Conservation (phyloP, 2,888 invertebrate genomes). For the Dynastes hyllus region DNA sequence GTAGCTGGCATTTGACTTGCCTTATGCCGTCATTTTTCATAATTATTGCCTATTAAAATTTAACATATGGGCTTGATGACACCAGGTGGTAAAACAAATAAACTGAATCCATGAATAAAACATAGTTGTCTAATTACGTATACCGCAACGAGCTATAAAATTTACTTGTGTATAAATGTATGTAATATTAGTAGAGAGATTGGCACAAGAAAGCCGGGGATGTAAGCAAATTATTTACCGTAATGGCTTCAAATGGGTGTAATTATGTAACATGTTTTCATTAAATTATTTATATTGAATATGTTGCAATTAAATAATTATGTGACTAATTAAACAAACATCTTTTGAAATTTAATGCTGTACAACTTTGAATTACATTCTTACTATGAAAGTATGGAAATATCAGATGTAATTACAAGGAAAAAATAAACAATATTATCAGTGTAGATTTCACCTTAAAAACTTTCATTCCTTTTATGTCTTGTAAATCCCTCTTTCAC, state of each 20-base stretch:
- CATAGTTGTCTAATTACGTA: neutral
- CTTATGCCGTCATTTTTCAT: too few relatives aligned
- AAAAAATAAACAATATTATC: too few relatives aligned
- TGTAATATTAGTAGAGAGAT: neutral
- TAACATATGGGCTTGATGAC: too few relatives aligned
- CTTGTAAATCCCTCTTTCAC: too few relatives aligned
- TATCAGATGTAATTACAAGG: too few relatives aligned
- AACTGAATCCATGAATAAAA: neutral
- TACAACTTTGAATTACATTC: neutral
- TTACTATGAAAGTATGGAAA: neutral
- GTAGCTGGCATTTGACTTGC: neutral
- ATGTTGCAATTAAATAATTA: conserved; percentile 15
- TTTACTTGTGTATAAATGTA: neutral
- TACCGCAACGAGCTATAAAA: neutral
- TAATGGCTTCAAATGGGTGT: neutral
- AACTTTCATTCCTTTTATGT: too few relatives aligned
- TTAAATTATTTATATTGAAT: neutral
- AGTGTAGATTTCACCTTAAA: too few relatives aligned
- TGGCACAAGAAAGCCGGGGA: neutral
- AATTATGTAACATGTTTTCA: conserved; percentile 4
- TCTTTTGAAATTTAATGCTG: conserved; percentile 17
- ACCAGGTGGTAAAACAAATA: too few relatives aligned
- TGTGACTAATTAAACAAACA: conserved; percentile 18
- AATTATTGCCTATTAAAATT: too few relatives aligned
- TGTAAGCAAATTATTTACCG: neutral